A percentile compares a stretch with the other conserved stretches of the same genome.
Evolutionary conservation across 2,113 vertebrate genomes (phyloP).

Genomic region (Hystrix cristata): DNA sequence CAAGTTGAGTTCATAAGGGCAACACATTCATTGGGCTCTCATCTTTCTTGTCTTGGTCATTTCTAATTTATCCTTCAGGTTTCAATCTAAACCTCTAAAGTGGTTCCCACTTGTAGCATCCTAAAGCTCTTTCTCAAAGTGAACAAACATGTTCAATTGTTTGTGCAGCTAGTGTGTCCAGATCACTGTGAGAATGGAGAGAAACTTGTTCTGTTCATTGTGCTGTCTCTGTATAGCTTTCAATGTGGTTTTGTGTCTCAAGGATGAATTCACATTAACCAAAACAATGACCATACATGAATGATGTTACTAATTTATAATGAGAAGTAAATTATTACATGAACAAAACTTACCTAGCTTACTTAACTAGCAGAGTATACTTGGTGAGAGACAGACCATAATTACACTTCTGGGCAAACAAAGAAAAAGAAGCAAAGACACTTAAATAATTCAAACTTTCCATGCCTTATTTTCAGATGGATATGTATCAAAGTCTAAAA

Average conservation of each 20-base stretch:
- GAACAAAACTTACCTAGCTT: background rate
- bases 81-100: background rate
- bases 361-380: background rate
- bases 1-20: background rate
- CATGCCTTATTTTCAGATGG: background rate
- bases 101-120: background rate
- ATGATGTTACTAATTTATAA: background rate
- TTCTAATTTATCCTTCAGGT: background rate
- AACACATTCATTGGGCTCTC: background rate
- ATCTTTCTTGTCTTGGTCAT: background rate
- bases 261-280: background rate
- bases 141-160: background rate
- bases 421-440: background rate
- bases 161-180: background rate
- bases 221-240: background rate
- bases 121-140: background rate
- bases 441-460: background rate
- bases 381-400: background rate
- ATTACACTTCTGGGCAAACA: background rate
- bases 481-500: background rate
- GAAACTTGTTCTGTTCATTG: background rate
- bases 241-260: background rate
- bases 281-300: background rate
- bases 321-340: background rate
- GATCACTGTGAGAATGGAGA: background rate